Evolutionary conservation across 2,113 vertebrate species (phyloP), one percentile per base, ranked within the genome.

Genomic region (Chaetops frenatus): DNA sequence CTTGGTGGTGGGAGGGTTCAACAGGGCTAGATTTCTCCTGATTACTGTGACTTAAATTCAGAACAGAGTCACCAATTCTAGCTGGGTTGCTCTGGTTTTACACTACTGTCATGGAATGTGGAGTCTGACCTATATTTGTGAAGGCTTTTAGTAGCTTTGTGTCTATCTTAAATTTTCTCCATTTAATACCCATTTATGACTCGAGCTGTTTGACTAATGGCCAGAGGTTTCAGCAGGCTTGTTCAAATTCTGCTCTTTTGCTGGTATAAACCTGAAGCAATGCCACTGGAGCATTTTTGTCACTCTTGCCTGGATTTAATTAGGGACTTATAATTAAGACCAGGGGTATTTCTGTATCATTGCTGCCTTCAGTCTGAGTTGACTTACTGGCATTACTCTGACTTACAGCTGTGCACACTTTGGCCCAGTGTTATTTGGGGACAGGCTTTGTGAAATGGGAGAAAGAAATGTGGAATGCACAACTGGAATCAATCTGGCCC

Each of bases 381-480:
- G 95, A 86, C 95, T 93, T 97, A 90, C 90, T 95, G 94, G 93
- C 22, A 6, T 93, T 96, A 76, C 90, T 94, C 88, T 94, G 94
- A 93, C 93, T 95, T 94, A 94, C 95, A 95, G 92, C 94, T 95
- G 93, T 95, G 95, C 95, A 84, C 93, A 53, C 77, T 96, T 96
- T 93, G 95, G 96, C 95, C 92, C 93, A 94, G 48, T 96, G 96
- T 97, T 96, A 93, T 95, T 95, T 93, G 88, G 95, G 93, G 95
- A 96, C 95, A 96, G 88, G 90, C 93, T 96, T 95, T 96, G 93
- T 96, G 95, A 96, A 96, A 95, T 93, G 95, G 65, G 90, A 95
- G 94, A 95, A 90, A 96, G 92, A 95, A 90, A 92, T 90, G 92
- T 92, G 93, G 92, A 96, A 96, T 96, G 95, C 61, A 84, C 88